These are phyloP conservation scores for Triplophysa dalaica DNA, from an alignment of 2,113 vertebrate species.

Conservation along the genomic window DNA sequence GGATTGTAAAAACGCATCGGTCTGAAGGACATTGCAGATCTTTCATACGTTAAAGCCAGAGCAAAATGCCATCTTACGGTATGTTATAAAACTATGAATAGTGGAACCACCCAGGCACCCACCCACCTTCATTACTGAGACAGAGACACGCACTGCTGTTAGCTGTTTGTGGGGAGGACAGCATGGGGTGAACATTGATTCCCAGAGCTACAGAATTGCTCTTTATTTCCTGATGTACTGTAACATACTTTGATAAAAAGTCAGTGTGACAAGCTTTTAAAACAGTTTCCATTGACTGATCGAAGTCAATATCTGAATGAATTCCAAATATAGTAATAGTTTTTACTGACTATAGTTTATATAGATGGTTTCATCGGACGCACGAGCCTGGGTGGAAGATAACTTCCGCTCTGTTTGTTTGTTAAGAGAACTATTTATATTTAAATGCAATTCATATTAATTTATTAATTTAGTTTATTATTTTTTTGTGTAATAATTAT, in stretches of 20 bases:
- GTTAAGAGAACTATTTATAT: too few relatives aligned
- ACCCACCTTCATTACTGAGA: not conserved
- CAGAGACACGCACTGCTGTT: not conserved
- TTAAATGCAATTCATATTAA: too few relatives aligned
- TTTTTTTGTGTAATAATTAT: too few relatives aligned
- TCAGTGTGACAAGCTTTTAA: not conserved
- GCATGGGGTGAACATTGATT: not conserved
- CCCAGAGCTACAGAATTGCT: not conserved
- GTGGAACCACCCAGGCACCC: not conserved
- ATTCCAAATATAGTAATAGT: not conserved
- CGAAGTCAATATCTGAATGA: not conserved
- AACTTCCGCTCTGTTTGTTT: too few relatives aligned
- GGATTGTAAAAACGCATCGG: slow-evolving; percentile 1
- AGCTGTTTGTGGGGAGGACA: not conserved
- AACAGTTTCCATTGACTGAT: not conserved
- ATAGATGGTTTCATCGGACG: too few relatives aligned
- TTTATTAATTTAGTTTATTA: too few relatives aligned
- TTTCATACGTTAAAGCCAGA: not conserved
- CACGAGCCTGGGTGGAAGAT: too few relatives aligned
- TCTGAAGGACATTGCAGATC: slow-evolving; percentile 15
- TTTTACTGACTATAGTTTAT: too few relatives aligned
- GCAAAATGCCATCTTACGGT: not conserved
- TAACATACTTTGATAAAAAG: not conserved
- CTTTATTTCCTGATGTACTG: not conserved
- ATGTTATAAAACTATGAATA: slow-evolving; percentile 10